A percentile compares a stretch with the other conserved stretches of the same genome.
Conservation (phyloP, 1,140 invertebrate species). For the Cotesia glomerata region DNA sequence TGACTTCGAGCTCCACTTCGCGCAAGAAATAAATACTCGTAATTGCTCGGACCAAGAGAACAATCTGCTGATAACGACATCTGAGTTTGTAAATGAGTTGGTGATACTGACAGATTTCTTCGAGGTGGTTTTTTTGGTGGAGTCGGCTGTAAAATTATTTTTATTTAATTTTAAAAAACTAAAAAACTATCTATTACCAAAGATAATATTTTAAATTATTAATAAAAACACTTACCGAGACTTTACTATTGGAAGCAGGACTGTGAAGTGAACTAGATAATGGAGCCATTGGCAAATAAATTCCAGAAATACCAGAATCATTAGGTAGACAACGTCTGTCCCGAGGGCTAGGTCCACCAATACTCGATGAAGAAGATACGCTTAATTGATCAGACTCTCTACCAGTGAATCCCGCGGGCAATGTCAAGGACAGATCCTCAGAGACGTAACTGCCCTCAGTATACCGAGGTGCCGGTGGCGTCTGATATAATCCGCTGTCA, state of each 20-base stretch:
- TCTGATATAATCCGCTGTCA: conserved; percentile 66
- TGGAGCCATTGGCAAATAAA: conserved; percentile 66
- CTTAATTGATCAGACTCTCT: conserved; percentile 65
- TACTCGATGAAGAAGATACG: conserved; percentile 64
- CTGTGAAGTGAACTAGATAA: conserved; percentile 58
- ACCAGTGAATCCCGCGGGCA: conserved; percentile 52
- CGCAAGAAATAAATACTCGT: conserved; percentile 70
- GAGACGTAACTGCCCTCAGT: conserved; percentile 64
- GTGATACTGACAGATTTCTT: conserved; percentile 83
- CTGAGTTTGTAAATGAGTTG: conserved; percentile 69
- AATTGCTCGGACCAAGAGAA: conserved; percentile 61
- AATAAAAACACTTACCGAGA: conserved; percentile 58
- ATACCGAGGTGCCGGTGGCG: conserved; percentile 63
- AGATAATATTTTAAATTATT: too few relatives aligned
- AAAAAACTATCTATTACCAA: too few relatives aligned
- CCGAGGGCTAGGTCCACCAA: conserved; percentile 61
- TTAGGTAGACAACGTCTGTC: conserved; percentile 58
- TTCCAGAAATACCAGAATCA: conserved; percentile 56
- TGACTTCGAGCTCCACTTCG: conserved; percentile 68
- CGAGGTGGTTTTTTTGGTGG: conserved; percentile 88
- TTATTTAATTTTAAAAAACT: not conserved
- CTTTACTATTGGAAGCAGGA: conserved; percentile 61
- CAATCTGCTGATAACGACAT: conserved; percentile 67
- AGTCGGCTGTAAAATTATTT: conserved; percentile 69
- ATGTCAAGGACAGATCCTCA: conserved; percentile 64